Conservation (phyloP, 2,113 vertebrate genomes). For the Taurulus bubalis region DNA sequence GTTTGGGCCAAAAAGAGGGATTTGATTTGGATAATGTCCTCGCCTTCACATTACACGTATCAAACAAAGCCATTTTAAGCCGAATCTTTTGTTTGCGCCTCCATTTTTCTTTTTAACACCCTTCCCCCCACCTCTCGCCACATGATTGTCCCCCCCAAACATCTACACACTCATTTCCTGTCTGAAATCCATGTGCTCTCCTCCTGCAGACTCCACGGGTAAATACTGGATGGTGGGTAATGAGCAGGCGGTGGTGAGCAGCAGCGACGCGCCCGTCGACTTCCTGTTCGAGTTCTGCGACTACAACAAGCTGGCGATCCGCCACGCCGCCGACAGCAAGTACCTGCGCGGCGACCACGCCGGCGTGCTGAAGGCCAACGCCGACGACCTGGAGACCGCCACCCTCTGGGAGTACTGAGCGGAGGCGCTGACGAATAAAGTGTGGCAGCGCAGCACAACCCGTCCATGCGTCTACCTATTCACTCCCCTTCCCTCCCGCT, state of each 20-base stretch:
- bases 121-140: background rate
- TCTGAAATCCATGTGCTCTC: background rate
- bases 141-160: background rate
- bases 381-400: conserved; percentile 90
- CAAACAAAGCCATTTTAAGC: conserved; percentile 18
- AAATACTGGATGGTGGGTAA: conserved; percentile 98
- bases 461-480: conserved; percentile 31
- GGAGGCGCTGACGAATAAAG: conserved; percentile 57
- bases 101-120: background rate
- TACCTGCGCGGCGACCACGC: conserved; percentile 98
- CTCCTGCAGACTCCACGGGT: conserved; percentile 90
- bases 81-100: conserved; percentile 18
- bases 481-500: background rate
- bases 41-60: conserved; percentile 16
- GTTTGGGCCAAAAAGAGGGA: conserved; percentile 38
- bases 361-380: conserved; percentile 95
- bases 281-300: conserved; percentile 99
- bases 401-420: conserved; percentile 97
- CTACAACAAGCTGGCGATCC: conserved; percentile 97
- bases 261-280: conserved; percentile 92
- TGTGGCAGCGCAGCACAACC: conserved; percentile 21
- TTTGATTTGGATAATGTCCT: conserved; percentile 38
- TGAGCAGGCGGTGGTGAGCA: conserved; percentile 94
- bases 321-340: conserved; percentile 87
- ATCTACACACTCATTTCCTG: background rate